These are phyloP conservation scores for Uromys caudimaculatus DNA, from an alignment of 2,797 vertebrate species.

Conservation along the genomic window DNA sequence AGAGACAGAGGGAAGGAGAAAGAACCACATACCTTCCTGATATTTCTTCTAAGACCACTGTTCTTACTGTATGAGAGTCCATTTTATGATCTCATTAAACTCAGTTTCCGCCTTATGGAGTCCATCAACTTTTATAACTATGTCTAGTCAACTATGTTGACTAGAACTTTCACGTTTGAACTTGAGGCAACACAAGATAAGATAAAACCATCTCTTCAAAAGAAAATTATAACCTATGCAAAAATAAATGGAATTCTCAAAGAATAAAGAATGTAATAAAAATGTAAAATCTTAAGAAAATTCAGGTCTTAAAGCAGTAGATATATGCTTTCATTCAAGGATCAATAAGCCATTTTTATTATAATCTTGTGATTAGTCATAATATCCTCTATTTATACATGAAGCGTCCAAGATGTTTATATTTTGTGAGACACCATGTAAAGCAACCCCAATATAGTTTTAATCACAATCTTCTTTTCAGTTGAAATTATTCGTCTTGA, in stretches of 20 bases:
- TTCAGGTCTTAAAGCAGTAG: not conserved
- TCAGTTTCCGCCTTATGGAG: not conserved
- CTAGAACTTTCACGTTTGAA: not conserved
- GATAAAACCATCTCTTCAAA: not conserved
- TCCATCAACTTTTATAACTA: not conserved
- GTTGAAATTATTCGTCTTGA: constrained; percentile 3
- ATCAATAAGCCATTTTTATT: constrained; percentile 47
- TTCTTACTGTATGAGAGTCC: not conserved
- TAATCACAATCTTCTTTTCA: not conserved
- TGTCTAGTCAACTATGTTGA: too few species aligned
- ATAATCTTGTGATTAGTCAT: not conserved
- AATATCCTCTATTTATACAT: not conserved
- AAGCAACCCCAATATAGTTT: not conserved
- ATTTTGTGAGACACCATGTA: constrained; percentile 47
- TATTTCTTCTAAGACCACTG: not conserved
- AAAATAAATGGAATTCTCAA: not conserved
- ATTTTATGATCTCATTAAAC: not conserved
- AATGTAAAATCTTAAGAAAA: not conserved
- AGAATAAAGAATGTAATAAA: not conserved
- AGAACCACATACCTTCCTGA: not conserved
- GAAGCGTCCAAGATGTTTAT: constrained; percentile 28
- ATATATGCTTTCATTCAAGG: not conserved
- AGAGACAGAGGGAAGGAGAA: not conserved
- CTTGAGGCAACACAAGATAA: not conserved
- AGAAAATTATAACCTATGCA: not conserved